Evolutionary conservation across 2,888 invertebrate genomes (phyloP).

Genomic region (Salpingus planirostris): DNA sequence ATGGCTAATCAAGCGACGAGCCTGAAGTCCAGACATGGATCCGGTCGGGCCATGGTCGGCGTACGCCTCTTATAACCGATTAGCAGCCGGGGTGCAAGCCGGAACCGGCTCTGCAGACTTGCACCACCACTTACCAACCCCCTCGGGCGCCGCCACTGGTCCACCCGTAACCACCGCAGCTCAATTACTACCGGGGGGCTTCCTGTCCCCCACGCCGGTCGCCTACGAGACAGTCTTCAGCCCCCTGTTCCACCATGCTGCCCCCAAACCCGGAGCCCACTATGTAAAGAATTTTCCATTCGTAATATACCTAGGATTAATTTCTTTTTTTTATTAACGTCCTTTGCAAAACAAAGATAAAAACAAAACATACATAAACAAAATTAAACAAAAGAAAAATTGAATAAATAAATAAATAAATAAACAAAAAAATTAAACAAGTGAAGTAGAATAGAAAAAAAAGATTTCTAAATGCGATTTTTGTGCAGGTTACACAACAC

Average conservation of each 20-base stretch:
- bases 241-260: constrained; percentile 70
- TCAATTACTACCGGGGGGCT: constrained; percentile 60
- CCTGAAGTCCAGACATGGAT: constrained; percentile 54
- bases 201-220: constrained; percentile 65
- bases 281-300: too few relatives aligned
- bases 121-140: constrained; percentile 56
- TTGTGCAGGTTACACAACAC: too few relatives aligned
- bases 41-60: constrained; percentile 84
- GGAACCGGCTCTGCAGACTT: constrained; percentile 59
- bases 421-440: too few relatives aligned
- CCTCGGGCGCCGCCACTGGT: constrained; percentile 43
- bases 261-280: constrained; percentile 47
- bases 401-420: too few relatives aligned
- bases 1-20: constrained; percentile 36
- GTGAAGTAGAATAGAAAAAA: too few relatives aligned
- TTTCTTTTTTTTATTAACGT: too few relatives aligned
- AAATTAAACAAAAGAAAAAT: too few relatives aligned
- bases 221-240: constrained; percentile 77
- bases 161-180: constrained; percentile 56
- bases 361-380: too few relatives aligned
- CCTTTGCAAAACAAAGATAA: too few relatives aligned
- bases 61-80: constrained; percentile 74
- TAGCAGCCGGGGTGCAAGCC: constrained; percentile 62
- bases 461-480: too few relatives aligned
- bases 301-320: too few relatives aligned